Conservation (phyloP, 2,888 invertebrate genomes). For the Drosophila aldrichi region DNA sequence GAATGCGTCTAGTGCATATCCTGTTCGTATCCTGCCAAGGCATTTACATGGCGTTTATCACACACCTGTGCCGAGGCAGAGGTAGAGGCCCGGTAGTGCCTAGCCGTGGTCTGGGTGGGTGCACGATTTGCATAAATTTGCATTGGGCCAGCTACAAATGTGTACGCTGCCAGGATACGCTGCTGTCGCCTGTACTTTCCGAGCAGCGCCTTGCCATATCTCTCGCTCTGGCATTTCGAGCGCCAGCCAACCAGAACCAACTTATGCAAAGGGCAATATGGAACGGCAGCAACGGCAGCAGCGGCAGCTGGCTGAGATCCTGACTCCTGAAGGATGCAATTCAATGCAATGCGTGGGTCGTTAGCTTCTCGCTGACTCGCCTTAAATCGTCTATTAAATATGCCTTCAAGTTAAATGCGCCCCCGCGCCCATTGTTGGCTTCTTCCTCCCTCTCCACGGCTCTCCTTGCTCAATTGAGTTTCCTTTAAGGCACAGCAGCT, state of each 20-base stretch:
- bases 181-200: neutral
- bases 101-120: neutral
- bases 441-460: constrained; percentile 4
- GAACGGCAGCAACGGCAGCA: constrained; percentile 17
- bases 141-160: constrained; percentile 36
- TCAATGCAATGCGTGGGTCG: constrained; percentile 55
- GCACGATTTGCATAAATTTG: constrained; percentile 68
- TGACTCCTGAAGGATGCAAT: constrained; percentile 16
- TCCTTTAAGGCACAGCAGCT: constrained; percentile 5
- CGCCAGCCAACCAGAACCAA: constrained; percentile 55
- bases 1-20: constrained; percentile 51
- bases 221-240: constrained; percentile 11
- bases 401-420: constrained; percentile 44
- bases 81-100: neutral
- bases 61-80: constrained; percentile 59
- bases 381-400: constrained; percentile 61
- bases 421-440: constrained; percentile 22
- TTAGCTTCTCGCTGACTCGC: constrained; percentile 41
- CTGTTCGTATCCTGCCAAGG: constrained; percentile 45
- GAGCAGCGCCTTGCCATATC: constrained; percentile 2
- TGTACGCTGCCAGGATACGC: constrained; percentile 3
- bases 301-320: constrained; percentile 44
- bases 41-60: constrained; percentile 68
- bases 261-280: constrained; percentile 66
- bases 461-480: constrained; percentile 56